A percentile compares a stretch with the other conserved stretches of the same genome.
These are phyloP conservation scores for Gymnocypris eckloni DNA, from an alignment of 2,797 vertebrate species.

Conservation along the genomic window DNA sequence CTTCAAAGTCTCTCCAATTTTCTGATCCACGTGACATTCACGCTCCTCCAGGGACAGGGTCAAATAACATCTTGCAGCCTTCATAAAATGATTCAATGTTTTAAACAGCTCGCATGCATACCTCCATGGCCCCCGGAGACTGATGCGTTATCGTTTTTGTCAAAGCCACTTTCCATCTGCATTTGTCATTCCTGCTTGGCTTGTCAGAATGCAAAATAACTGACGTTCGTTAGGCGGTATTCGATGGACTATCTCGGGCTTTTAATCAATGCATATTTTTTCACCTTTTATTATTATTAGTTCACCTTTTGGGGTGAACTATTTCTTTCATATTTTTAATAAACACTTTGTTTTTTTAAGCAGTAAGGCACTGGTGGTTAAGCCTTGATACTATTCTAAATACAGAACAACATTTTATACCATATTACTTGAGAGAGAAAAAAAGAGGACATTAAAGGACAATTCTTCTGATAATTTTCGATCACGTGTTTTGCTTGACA, in stretches of 20 bases:
- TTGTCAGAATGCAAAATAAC: conserved; percentile 99
- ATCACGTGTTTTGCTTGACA: neutral
- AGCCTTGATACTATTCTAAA: too few species aligned
- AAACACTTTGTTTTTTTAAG: too few species aligned
- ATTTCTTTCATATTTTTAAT: too few species aligned
- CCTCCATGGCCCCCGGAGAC: conserved; percentile 94
- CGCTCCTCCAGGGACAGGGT: conserved; percentile 93
- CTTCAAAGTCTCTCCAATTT: conserved; percentile 98
- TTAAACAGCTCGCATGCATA: conserved; percentile 98
- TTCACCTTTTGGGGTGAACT: too few species aligned
- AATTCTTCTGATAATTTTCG: too few species aligned
- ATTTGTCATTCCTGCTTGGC: conserved; percentile 97
- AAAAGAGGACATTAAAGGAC: too few species aligned
- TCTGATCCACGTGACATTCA: conserved; percentile 98
- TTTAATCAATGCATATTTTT: conserved; percentile 99
- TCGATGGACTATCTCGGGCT: conserved; percentile 99
- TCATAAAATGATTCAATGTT: conserved; percentile 99
- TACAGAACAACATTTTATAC: too few species aligned
- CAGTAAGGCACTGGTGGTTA: too few species aligned
- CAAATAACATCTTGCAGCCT: conserved; percentile 98
- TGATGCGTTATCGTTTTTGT: conserved; percentile 99
- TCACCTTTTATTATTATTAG: too few species aligned
- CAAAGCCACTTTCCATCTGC: conserved; percentile 98
- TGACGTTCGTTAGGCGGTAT: conserved; percentile 97
- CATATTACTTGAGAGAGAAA: too few species aligned